Conservation (phyloP, 1,140 invertebrate species). For the Drosophila truncata region DNA sequence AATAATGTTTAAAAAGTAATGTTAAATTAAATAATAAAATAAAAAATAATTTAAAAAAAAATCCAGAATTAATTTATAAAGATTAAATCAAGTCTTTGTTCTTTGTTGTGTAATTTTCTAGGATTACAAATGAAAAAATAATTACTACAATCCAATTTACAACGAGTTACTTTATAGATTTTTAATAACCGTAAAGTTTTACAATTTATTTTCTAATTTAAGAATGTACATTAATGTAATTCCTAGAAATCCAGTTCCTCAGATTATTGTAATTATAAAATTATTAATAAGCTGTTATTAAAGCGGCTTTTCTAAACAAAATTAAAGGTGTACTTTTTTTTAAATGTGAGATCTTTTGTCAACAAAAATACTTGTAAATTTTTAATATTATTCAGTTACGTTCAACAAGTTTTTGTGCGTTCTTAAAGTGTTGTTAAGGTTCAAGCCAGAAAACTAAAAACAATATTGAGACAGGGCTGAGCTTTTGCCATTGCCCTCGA, state of each 20-base stretch:
- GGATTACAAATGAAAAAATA: too few species aligned
- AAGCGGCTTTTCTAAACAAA: not conserved
- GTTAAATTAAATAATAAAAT: too few species aligned
- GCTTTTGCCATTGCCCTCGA: constrained; percentile 27
- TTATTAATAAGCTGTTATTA: not conserved
- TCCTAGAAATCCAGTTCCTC: not conserved
- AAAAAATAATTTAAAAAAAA: too few species aligned
- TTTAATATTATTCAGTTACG: constrained; percentile 17
- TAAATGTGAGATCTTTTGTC: too few species aligned
- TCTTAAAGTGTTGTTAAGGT: constrained; percentile 31
- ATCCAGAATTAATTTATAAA: too few species aligned
- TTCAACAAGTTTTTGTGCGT: constrained; percentile 18
- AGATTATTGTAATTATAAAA: not conserved
- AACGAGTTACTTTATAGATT: not conserved
- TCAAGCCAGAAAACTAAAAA: constrained; percentile 28
- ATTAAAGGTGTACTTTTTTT: not conserved
- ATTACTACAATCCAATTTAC: not conserved
- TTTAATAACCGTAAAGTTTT: not conserved
- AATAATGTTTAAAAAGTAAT: too few species aligned
- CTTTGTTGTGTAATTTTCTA: too few species aligned
- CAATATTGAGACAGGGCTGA: constrained; percentile 12
- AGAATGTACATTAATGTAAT: not conserved
- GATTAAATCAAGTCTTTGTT: too few species aligned
- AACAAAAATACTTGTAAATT: too few species aligned
- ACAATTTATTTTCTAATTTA: not conserved